Evolutionary conservation across 1,140 invertebrate genomes (phyloP).

Genomic region (Drosophila lini): DNA sequence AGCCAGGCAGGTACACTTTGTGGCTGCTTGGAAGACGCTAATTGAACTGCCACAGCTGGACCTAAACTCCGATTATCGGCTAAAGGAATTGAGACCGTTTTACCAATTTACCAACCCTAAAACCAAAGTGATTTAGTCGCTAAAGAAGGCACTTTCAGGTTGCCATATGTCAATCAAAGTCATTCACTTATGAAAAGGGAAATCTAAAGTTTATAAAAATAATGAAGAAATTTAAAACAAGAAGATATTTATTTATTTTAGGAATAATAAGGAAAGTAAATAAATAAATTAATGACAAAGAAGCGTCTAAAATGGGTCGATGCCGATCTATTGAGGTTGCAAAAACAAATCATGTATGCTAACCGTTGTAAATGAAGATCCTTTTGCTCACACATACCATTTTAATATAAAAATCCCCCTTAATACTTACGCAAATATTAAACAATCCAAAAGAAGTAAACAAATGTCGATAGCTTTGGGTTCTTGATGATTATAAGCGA

Average conservation of each 20-base stretch:
- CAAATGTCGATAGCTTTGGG: conserved; percentile 7
- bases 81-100: conserved; percentile 9
- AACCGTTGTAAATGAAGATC: no score
- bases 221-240: no score
- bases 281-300: no score
- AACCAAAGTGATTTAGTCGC: conserved; percentile 19
- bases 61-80: conserved; percentile 25
- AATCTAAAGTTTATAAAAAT: background rate
- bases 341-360: background rate
- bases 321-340: no score
- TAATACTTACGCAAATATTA: background rate
- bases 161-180: conserved; percentile 25
- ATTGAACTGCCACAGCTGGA: conserved; percentile 63
- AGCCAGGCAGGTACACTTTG: conserved; percentile 52
- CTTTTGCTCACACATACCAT: no score
- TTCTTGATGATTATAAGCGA: conserved; percentile 80
- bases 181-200: background rate
- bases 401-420: background rate
- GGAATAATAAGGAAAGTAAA: no score
- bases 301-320: no score
- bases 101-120: conserved; percentile 3
- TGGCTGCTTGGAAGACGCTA: conserved; percentile 45
- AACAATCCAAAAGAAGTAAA: conserved; percentile 12
- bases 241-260: background rate
- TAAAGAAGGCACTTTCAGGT: conserved; percentile 40